phyloP scores from a whole-genome alignment of 2,797 vertebrate genomes.

The Myiothlypis chrysogaster region DNA sequence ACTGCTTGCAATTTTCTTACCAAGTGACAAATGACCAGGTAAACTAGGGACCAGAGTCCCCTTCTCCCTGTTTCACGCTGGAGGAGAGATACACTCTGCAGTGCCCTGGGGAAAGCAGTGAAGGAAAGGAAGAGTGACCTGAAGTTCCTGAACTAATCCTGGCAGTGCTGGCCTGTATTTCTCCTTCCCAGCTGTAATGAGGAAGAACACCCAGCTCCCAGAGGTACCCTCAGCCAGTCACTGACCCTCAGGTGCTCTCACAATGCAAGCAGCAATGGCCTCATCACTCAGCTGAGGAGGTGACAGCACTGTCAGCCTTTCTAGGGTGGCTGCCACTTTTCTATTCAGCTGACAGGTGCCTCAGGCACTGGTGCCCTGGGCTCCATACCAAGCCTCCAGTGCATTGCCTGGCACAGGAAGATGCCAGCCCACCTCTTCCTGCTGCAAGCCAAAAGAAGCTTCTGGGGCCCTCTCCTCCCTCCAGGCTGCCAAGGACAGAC shows the following conservation, averaged over 20 bases:
- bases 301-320: neutral
- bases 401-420: neutral
- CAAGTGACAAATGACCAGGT: neutral
- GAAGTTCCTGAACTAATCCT: neutral
- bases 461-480: neutral
- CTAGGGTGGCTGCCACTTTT: neutral
- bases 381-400: neutral
- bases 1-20: neutral
- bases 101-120: neutral
- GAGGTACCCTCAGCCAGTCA: neutral
- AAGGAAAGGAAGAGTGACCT: neutral
- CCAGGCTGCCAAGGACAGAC: neutral
- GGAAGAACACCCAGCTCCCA: neutral
- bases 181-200: neutral
- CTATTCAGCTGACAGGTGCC: neutral
- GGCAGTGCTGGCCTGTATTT: fast-evolving
- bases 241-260: neutral
- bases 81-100: neutral
- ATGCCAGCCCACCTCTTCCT: neutral
- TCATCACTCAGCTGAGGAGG: neutral
- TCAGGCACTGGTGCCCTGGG: neutral
- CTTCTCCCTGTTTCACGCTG: neutral
- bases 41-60: neutral
- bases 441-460: neutral
- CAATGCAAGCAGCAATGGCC: neutral